These are phyloP conservation scores for Amblyteles armatorius DNA, from an alignment of 2,888 invertebrate genomes.

Conservation along the genomic window DNA sequence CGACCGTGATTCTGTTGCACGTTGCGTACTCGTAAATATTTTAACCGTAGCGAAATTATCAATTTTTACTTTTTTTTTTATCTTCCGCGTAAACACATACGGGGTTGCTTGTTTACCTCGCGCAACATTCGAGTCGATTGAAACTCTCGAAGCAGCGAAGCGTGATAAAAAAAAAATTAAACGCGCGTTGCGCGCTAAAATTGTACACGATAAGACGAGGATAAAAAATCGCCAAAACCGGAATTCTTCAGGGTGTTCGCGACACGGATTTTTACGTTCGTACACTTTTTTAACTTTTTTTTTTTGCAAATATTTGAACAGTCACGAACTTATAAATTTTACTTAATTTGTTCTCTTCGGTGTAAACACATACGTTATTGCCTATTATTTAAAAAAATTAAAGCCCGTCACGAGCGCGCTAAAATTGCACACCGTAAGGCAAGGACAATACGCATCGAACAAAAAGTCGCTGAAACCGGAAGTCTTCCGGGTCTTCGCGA, in stretches of 20 bases:
- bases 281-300: no score
- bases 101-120: conserved; percentile 87
- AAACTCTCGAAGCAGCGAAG: not conserved
- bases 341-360: not conserved
- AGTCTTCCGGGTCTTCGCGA: no score
- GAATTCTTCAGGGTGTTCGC: no score
- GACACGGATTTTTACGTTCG: no score
- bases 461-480: no score
- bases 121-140: not conserved
- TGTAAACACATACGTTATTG: no score
- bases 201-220: not conserved
- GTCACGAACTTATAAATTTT: not conserved
- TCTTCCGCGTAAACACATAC: conserved; percentile 84
- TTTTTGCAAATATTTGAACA: not conserved
- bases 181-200: not conserved
- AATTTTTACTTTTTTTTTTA: not conserved
- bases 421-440: not conserved
- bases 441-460: not conserved
- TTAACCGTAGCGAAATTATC: not conserved
- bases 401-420: not conserved
- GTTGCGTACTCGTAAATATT: not conserved
- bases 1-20: not conserved
- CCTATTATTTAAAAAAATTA: no score
- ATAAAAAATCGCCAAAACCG: not conserved
- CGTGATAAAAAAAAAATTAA: not conserved